Evolutionary conservation across 1,140 invertebrate species (phyloP), one percentile per base, ranked within the genome.

Genomic region (Zophobas atratus): DNA sequence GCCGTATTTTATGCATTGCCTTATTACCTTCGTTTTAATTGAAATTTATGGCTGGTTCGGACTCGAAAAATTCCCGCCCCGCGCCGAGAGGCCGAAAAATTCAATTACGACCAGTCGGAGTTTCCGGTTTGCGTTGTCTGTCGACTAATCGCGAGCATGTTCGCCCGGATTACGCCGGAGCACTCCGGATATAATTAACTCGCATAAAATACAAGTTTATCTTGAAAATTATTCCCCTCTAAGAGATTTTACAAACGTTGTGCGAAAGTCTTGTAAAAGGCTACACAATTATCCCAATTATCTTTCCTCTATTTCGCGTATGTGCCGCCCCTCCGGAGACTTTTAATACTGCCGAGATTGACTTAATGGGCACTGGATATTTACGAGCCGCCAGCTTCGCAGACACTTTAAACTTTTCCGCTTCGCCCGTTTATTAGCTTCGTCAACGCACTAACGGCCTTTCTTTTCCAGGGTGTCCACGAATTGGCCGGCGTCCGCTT

Each of bases 401-500:
- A 46, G 43, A 46, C 43, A 46, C 3, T 8, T 49, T 74, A 43
- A 43, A 6, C 71, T 4, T 32, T 55, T 55, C 6, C 34, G 1
- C 34, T 55, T 32, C 34, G 51, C 2, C 6, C 51, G 1, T 32
- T 55, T 55, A 49, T 6, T 20, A 20, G 20, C 20, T 20, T 20
- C 20, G 20, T 20, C 20, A 20, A 20, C 20, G 20, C 20, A 51
- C 49, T 8, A 46, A 46, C 6, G 49, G 6, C 20, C 6, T 51
- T 51, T 51, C 82, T 80, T 53, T 83, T 86, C 6, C 83, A 87
- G 87, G 85, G 85, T 53, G 80, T 87, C n/a, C 87, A 88, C 79
- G 88, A 88, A 73, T 81, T 88, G 79, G 82, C 87, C 46, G 86
- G 87, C 2, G 87, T 88, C 32, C 85, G 88, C 56, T 80, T 88